Evolutionary conservation across 2,797 vertebrate genomes (phyloP), one percentile per base, ranked within the genome.

Genomic region (Taeniopygia guttata): DNA sequence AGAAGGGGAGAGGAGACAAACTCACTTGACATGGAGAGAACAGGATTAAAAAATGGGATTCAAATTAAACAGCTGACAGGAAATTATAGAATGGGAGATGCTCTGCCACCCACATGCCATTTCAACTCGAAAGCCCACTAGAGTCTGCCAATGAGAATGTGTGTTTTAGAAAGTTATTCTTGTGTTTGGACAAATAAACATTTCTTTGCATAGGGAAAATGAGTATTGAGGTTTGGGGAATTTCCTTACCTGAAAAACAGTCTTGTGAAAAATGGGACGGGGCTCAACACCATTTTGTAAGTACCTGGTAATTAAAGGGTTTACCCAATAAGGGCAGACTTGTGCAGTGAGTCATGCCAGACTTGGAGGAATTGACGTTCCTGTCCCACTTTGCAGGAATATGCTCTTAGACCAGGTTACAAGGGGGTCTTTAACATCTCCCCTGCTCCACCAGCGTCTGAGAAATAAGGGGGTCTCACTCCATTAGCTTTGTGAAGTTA

Each of bases 381-480:
- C 23, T 1, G 0, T 58, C 21, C 3, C 25, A 38, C 13, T 27
- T 32, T 13, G 14, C 1, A 0, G 45, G 22, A 84, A 83, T 27
- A 43, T 30, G 14, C 23, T 63, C 36, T 68, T 29, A 54, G 2
- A 14, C 49, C 29, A 79, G 25, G 13, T 63, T 63, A 40, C 45
- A 55, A 51, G 36, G 15, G 14, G 87, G 14, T 18, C 16, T 72
- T 42, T 54, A 72, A 72, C 17, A 75, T 45, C 27, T 13, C 16
- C 42, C 19, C 62, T 58, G 60, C 36, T 83, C 36, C 48, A 25
- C 11, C 64, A 48, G 25, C 7, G 3, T 52, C 45, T 38, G 42
- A 51, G 34, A 79, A 82, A 72, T 0, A 4, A 66, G 6, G 23
- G 23, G 9, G 7, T 51, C 67, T 78, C 30, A 51, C 38, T 7